Conservation (phyloP, 2,888 invertebrate genomes). For the Thecophora atra region DNA sequence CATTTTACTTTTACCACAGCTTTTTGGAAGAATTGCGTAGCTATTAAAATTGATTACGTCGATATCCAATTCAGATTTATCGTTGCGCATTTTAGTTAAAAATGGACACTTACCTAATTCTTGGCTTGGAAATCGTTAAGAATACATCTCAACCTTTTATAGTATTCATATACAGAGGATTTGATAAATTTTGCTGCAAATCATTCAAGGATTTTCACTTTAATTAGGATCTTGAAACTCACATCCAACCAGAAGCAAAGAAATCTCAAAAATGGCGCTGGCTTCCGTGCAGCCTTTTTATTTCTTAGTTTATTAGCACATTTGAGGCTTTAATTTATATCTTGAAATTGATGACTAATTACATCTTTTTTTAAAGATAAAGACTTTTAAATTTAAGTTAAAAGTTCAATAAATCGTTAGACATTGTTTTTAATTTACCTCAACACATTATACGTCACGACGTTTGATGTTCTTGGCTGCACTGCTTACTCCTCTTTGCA, state of each 20-base stretch:
- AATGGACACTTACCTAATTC: neutral
- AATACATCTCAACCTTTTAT: neutral
- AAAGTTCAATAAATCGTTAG: neutral
- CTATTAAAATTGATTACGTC: neutral
- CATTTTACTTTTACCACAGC: too few species aligned
- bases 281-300: slow-evolving; percentile 21
- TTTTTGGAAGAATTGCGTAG: too few species aligned
- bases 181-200: neutral
- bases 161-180: neutral
- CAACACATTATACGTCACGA: neutral
- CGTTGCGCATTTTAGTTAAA: neutral
- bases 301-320: slow-evolving; percentile 13
- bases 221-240: neutral
- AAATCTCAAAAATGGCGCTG: slow-evolving; percentile 42
- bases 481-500: neutral
- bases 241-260: slow-evolving; percentile 24
- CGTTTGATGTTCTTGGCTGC: neutral
- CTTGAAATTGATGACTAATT: too few species aligned
- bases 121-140: neutral
- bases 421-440: slow-evolving; percentile 5
- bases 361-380: neutral
- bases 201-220: too few species aligned
- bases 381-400: neutral
- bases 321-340: neutral
- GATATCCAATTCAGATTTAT: neutral